Conservation (phyloP, 1,140 invertebrate genomes). For the Bombus picipes region DNA sequence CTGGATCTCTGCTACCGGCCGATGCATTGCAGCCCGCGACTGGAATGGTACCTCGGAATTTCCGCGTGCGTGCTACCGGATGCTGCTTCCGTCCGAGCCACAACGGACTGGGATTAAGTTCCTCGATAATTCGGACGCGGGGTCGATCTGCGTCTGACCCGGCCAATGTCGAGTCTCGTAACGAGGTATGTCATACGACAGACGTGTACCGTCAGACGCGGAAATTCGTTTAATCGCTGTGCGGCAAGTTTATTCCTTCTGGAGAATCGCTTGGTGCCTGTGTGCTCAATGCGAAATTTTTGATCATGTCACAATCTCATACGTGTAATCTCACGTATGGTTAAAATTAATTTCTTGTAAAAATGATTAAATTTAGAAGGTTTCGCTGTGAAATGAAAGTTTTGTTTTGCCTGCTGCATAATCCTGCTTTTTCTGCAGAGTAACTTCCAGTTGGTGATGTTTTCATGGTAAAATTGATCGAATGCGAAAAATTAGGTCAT, state of each 20-base stretch:
- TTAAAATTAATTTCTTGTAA: not conserved
- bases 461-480: too few species aligned
- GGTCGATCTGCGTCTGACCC: constrained; percentile 54
- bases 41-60: constrained; percentile 68
- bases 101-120: constrained; percentile 63
- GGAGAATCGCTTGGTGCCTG: not conserved
- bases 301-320: not conserved
- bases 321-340: not conserved
- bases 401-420: too few species aligned
- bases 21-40: constrained; percentile 65
- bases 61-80: constrained; percentile 66
- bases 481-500: too few species aligned
- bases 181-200: constrained; percentile 43
- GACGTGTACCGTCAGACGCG: not conserved
- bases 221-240: not conserved
- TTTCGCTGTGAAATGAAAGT: not conserved
- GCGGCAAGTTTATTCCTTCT: not conserved
- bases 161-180: constrained; percentile 30
- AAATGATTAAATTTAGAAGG: not conserved
- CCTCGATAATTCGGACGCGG: constrained; percentile 65
- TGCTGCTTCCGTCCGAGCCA: constrained; percentile 32
- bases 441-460: not conserved
- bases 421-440: not conserved
- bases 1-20: constrained; percentile 43
- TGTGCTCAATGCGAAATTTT: not conserved